Percentiles rank a stretch among this genome's conserved stretches.
Evolutionary conservation across 2,113 vertebrate species (phyloP).

Genomic region (Urocolius indicus): DNA sequence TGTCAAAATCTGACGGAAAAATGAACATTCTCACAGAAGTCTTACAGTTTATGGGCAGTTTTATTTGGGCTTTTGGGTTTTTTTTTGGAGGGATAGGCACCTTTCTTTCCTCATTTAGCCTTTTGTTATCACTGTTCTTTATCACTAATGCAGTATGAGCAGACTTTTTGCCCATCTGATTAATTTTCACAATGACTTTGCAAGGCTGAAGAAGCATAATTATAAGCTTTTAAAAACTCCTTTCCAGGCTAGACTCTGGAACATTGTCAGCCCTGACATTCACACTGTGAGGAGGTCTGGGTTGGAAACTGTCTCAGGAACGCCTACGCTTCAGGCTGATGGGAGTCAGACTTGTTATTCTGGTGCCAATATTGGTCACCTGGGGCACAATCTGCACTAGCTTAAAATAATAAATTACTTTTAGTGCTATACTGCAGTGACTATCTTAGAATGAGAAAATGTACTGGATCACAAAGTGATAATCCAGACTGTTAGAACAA

Average conservation of each 20-base stretch:
- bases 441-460: neutral
- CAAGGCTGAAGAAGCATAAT: conserved; percentile 26
- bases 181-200: conserved; percentile 9
- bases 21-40: neutral
- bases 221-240: conserved; percentile 16
- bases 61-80: neutral
- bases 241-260: conserved; percentile 25
- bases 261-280: neutral
- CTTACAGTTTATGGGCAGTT: neutral
- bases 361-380: neutral
- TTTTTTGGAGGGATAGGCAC: neutral
- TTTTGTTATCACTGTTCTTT: neutral
- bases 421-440: neutral
- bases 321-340: neutral
- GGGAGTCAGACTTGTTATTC: conserved; percentile 21
- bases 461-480: neutral
- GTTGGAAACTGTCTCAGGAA: neutral
- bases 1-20: neutral
- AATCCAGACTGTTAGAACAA: neutral
- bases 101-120: neutral
- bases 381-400: neutral
- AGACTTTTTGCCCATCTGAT: neutral
- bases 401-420: neutral
- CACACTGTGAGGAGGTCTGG: neutral
- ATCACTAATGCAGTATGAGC: neutral